Evolutionary conservation across 2,797 vertebrate genomes (phyloP), one percentile per base, ranked within the genome.

Genomic region (Petrocephalus schoutedeni): DNA sequence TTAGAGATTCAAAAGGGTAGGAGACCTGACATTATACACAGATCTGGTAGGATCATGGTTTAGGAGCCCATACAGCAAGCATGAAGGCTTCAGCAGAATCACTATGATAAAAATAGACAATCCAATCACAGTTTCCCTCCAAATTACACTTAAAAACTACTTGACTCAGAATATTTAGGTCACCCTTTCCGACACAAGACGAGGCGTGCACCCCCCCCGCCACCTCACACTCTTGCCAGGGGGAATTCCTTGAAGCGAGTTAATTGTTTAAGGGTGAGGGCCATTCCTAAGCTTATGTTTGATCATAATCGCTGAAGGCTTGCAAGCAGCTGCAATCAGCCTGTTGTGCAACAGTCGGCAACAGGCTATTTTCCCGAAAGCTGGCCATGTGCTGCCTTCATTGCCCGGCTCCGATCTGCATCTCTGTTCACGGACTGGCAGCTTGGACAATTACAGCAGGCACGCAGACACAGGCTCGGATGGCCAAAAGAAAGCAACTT

Each of bases 291-390:
- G 84, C 54, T 59, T 36, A 58, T 54, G 56, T 86, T 86, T 57
- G 32, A 86, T 41, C 54, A 58, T 86, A 59, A 86, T 86, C 56
- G 32, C 14, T 58, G 56, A 86, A 86, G 56, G 57, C 28, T 86
- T 57, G 54, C 49, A 86, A 86, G 23, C 84, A 86, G 84, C 84
- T 86, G 84, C 84, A 58, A 58, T 41, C 84, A 86, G 32, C 9
- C 80, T 41, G 56, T 58, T 86, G 84, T 59, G 54, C 84, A 86
- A 85, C 49, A 41, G 49, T 54, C 45, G 54, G 80, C 51, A 54
- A 54, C n/a, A 28, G 51, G n/a, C 71, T 49, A 32, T 45, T 77
- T 83, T 23, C 80, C 49, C 28, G 80, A 83, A 56, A 21, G 54
- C 36, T 8, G 12, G 54, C 56, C 51, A 58, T 41, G 14, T 41